phyloP scores from a whole-genome alignment of 1,140 invertebrate genomes.

The Cardiocondyla obscurior region DNA sequence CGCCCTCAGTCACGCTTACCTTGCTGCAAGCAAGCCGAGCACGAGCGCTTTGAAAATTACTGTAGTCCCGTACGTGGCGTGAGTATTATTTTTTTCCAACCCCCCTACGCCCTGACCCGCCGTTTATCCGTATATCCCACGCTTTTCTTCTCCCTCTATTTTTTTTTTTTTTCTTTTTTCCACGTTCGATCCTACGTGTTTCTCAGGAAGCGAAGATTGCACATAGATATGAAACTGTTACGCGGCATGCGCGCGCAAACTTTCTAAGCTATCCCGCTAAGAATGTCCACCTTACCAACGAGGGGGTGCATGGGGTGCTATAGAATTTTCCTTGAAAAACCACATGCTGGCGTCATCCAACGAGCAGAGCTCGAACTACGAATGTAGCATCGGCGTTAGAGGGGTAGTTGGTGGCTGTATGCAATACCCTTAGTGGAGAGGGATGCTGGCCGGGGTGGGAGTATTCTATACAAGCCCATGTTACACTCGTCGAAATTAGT shows the following conservation, averaged over 20 bases:
- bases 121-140: constrained; percentile 15
- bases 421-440: constrained; percentile 11
- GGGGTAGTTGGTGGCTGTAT: constrained; percentile 64
- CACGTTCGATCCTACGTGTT: constrained; percentile 57
- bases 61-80: constrained; percentile 71
- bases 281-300: constrained; percentile 75
- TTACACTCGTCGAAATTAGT: constrained; percentile 68
- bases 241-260: constrained; percentile 39
- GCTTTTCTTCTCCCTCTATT: constrained; percentile 37
- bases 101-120: neutral
- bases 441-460: constrained; percentile 60
- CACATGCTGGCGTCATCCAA: constrained; percentile 76
- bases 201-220: constrained; percentile 40
- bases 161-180: constrained; percentile 36
- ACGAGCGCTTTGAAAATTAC: constrained; percentile 77
- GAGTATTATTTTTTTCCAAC: constrained; percentile 75
- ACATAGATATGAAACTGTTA: constrained; percentile 39
- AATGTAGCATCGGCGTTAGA: constrained; percentile 49
- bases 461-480: constrained; percentile 71
- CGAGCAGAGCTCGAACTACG: constrained; percentile 63
- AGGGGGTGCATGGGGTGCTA: constrained; percentile 26
- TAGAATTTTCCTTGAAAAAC: constrained; percentile 60
- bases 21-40: constrained; percentile 75
- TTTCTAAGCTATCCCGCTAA: constrained; percentile 13
- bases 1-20: constrained; percentile 80